These are phyloP conservation scores for Leucophenga montana DNA, from an alignment of 2,888 invertebrate genomes.

Conservation along the genomic window DNA sequence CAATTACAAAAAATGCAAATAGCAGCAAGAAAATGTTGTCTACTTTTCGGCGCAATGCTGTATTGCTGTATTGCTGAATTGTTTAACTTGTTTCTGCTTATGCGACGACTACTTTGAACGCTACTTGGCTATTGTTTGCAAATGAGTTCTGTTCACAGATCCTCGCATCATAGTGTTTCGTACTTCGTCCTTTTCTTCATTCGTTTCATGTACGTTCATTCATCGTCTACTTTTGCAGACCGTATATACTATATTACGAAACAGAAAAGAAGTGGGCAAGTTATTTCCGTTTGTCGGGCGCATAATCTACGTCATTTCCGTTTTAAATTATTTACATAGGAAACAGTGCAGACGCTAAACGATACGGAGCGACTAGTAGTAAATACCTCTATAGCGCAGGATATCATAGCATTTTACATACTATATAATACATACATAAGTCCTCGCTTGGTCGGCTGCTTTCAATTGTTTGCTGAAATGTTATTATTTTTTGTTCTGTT, in stretches of 20 bases:
- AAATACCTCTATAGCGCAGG: too few species aligned
- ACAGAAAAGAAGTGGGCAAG: constrained; percentile 42
- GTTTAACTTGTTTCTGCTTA: constrained; percentile 14
- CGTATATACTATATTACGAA: constrained; percentile 30
- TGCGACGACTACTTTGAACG: not conserved
- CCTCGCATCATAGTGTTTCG: not conserved
- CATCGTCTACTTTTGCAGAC: not conserved
- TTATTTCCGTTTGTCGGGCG: constrained; percentile 55
- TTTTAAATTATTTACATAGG: constrained; percentile 60
- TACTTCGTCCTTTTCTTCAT: constrained; percentile 10
- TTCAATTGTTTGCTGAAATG: constrained; percentile 49
- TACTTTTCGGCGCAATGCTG: constrained; percentile 35
- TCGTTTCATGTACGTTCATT: too few species aligned
- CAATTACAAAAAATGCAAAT: constrained; percentile 50
- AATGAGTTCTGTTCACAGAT: constrained; percentile 56
- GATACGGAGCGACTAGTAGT: too few species aligned
- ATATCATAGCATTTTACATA: not conserved
- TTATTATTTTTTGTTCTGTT: constrained; percentile 36
- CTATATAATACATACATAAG: not conserved
- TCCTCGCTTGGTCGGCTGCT: constrained; percentile 31
- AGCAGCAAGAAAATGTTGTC: constrained; percentile 48
- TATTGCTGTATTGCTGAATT: not conserved
- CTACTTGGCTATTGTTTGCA: constrained; percentile 49
- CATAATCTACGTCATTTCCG: constrained; percentile 62
- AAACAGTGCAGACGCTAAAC: constrained; percentile 47